Percentiles rank a stretch among this genome's conserved stretches.
phyloP scores from a whole-genome alignment of 2,797 vertebrate species.

The Paratrypauchen microcephalus region DNA sequence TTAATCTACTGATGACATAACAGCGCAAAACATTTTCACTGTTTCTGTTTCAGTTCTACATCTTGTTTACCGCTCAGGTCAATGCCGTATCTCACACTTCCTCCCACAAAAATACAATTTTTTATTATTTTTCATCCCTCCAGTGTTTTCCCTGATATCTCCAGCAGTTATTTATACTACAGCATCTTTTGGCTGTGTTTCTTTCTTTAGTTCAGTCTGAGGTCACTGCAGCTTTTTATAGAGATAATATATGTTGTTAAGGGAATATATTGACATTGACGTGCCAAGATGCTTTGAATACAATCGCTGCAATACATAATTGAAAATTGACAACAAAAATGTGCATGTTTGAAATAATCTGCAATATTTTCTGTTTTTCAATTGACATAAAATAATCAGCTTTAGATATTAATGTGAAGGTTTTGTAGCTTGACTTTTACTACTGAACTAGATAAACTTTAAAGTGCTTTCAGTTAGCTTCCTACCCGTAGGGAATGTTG shows the following conservation, averaged over 20 bases:
- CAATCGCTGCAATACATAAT: not conserved
- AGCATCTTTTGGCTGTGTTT: constrained; percentile 8
- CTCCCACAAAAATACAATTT: constrained; percentile 3
- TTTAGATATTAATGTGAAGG: not conserved
- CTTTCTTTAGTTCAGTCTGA: not conserved
- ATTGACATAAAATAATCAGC: not conserved
- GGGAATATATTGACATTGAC: not conserved
- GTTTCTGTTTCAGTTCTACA: constrained; percentile 29
- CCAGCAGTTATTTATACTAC: not conserved
- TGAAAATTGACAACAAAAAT: too few relatives aligned
- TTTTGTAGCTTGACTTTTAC: not conserved
- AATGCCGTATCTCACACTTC: not conserved
- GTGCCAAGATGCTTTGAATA: not conserved
- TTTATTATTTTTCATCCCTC: constrained; percentile 7
- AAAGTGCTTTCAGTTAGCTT: not conserved
- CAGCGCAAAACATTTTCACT: constrained; percentile 50
- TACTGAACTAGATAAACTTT: not conserved
- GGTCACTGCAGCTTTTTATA: not conserved
- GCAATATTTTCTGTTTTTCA: not conserved
- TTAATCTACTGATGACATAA: constrained; percentile 68
- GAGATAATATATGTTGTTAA: not conserved
- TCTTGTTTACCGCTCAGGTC: constrained; percentile 41
- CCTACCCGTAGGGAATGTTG: too few relatives aligned
- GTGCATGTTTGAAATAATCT: too few relatives aligned
- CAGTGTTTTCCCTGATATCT: not conserved